Evolutionary conservation across 2,888 invertebrate genomes (phyloP).

Genomic region (Epirrita christyi): DNA sequence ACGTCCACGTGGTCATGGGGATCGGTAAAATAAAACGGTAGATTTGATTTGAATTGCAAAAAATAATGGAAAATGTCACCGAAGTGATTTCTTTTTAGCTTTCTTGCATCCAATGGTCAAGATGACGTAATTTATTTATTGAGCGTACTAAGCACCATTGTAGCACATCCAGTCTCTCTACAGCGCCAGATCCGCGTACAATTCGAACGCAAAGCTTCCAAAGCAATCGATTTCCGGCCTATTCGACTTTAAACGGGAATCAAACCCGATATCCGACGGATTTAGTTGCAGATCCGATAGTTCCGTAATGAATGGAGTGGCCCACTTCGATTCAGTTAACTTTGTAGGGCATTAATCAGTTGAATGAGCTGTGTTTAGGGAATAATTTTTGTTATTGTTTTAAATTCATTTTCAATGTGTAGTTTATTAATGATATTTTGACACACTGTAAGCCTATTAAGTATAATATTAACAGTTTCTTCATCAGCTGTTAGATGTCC

Average conservation of each 20-base stretch:
- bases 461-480: too few species aligned
- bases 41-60: too few species aligned
- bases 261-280: constrained; percentile 79
- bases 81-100: too few species aligned
- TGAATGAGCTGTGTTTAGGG: background rate
- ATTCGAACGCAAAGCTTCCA: constrained; percentile 81
- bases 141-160: background rate
- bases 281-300: constrained; percentile 77
- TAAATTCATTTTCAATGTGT: background rate
- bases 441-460: too few species aligned
- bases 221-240: constrained; percentile 85
- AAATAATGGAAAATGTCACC: too few species aligned
- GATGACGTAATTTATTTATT: too few species aligned
- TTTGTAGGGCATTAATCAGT: constrained; percentile 30
- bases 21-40: too few species aligned
- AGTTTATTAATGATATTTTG: background rate
- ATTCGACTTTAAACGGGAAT: constrained; percentile 83
- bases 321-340: constrained; percentile 57
- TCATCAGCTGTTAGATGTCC: too few species aligned
- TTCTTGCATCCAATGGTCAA: too few species aligned
- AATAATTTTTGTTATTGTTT: background rate
- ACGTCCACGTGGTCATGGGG: too few species aligned
- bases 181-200: constrained; percentile 58
- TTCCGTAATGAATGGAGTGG: constrained; percentile 72
- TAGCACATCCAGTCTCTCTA: constrained; percentile 48